Evolutionary conservation across 2,888 invertebrate species (phyloP).

Genomic region (Oscheius sp.): DNA sequence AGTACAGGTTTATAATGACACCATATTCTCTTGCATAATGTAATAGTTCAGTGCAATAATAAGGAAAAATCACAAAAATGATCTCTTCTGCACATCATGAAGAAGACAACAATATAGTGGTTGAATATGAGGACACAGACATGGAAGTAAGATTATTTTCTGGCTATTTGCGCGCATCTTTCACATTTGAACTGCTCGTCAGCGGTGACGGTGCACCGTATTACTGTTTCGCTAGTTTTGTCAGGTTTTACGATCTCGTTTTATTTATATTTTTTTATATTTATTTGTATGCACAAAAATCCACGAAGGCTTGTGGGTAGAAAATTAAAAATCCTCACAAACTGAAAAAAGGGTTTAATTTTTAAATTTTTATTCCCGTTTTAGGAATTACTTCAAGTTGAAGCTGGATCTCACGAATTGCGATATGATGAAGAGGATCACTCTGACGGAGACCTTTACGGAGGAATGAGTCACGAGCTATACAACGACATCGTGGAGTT

Average conservation of each 20-base stretch:
- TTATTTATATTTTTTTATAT: too few relatives aligned
- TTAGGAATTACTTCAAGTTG: conserved; percentile 39
- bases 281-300: too few relatives aligned
- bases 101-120: conserved; percentile 28
- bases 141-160: conserved; percentile 30
- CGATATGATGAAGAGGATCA: conserved; percentile 43
- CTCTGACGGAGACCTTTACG: conserved; percentile 45
- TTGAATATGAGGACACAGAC: conserved; percentile 31
- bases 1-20: background rate
- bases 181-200: too few relatives aligned
- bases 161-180: too few relatives aligned
- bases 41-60: background rate
- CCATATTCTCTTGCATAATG: background rate
- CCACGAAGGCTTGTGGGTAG: too few relatives aligned
- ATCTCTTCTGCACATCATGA: conserved; percentile 28
- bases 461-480: conserved; percentile 54
- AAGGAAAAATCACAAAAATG: background rate
- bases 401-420: conserved; percentile 40
- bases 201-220: too few relatives aligned
- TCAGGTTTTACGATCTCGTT: too few relatives aligned
- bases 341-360: too few relatives aligned
- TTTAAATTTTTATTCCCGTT: conserved; percentile 7
- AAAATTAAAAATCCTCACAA: too few relatives aligned
- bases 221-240: too few relatives aligned
- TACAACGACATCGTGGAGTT: conserved; percentile 57